Conservation (phyloP, 2,888 invertebrate species). For the Eulithis testata region DNA sequence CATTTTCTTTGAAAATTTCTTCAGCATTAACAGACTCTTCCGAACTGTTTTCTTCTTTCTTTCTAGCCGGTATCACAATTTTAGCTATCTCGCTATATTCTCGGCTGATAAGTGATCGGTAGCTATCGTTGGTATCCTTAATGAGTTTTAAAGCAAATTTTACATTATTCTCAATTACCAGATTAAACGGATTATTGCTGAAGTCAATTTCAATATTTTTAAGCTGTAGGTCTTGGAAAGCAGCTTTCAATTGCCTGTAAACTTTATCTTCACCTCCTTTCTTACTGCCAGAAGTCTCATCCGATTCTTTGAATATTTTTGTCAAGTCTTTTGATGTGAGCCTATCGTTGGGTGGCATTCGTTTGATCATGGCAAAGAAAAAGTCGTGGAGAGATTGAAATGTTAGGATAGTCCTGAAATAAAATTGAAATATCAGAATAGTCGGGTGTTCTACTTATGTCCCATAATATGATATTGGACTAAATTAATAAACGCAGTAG, state of each 20-base stretch:
- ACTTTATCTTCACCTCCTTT: conserved; percentile 72
- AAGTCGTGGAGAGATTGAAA: conserved; percentile 79
- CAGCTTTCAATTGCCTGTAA: conserved; percentile 63
- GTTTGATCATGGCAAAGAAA: conserved; percentile 71
- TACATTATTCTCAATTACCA: conserved; percentile 72
- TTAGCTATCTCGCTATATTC: conserved; percentile 71
- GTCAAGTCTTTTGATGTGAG: conserved; percentile 67
- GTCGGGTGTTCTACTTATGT: neutral
- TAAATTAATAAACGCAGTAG: no score
- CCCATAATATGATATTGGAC: no score
- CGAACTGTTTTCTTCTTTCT: conserved; percentile 63
- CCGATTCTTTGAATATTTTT: conserved; percentile 66
- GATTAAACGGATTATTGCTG: conserved; percentile 74
- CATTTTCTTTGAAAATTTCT: conserved; percentile 69
- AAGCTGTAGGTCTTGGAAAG: conserved; percentile 68
- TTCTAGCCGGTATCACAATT: conserved; percentile 59
- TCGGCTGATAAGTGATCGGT: conserved; percentile 63
- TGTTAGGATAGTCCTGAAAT: conserved; percentile 70
- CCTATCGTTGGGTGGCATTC: conserved; percentile 65
- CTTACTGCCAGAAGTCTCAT: conserved; percentile 64
- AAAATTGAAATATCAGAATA: conserved; percentile 43
- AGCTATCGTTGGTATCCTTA: conserved; percentile 66
- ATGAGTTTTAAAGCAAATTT: conserved; percentile 68
- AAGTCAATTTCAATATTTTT: conserved; percentile 70
- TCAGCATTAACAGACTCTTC: conserved; percentile 60